phyloP scores from a whole-genome alignment of 2,113 vertebrate genomes.

The Barnardius zonarius region DNA sequence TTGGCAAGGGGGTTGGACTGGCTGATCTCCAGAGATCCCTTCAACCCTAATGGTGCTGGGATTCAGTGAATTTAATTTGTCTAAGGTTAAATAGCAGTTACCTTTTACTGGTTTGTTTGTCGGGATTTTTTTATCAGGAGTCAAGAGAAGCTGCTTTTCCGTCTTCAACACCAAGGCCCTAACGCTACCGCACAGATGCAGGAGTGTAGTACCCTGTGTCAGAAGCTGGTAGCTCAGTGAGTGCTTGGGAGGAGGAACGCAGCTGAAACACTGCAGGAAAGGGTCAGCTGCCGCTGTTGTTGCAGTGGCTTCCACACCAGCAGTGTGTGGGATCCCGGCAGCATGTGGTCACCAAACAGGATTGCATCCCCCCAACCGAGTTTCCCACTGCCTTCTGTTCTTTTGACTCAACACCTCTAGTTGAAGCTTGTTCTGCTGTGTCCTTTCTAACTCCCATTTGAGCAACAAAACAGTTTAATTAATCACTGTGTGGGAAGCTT shows the following conservation, averaged over 20 bases:
- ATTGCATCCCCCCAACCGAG: background rate
- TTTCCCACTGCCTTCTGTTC: conserved; percentile 10
- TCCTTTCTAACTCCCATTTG: background rate
- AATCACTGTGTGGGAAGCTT: background rate
- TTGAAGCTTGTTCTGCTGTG: background rate
- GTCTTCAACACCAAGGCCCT: background rate
- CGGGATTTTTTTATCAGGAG: accelerated
- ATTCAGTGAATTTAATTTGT: background rate
- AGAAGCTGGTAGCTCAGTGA: background rate
- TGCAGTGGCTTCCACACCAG: background rate
- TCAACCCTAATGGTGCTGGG: background rate
- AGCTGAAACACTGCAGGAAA: background rate
- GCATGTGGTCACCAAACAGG: background rate
- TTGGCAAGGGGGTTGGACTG: background rate
- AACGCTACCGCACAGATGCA: accelerated
- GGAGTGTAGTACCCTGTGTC: accelerated
- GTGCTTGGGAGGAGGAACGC: background rate
- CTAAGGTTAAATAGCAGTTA: background rate
- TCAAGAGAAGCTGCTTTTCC: background rate
- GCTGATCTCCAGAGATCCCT: background rate
- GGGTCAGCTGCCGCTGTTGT: background rate
- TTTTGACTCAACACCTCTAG: background rate
- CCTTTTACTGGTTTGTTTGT: background rate
- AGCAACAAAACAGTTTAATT: background rate
- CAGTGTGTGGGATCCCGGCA: background rate